Evolutionary conservation across 2,888 invertebrate species (phyloP), one percentile per base, ranked within the genome.

Genomic region (Hirtodrosophila cameraria): DNA sequence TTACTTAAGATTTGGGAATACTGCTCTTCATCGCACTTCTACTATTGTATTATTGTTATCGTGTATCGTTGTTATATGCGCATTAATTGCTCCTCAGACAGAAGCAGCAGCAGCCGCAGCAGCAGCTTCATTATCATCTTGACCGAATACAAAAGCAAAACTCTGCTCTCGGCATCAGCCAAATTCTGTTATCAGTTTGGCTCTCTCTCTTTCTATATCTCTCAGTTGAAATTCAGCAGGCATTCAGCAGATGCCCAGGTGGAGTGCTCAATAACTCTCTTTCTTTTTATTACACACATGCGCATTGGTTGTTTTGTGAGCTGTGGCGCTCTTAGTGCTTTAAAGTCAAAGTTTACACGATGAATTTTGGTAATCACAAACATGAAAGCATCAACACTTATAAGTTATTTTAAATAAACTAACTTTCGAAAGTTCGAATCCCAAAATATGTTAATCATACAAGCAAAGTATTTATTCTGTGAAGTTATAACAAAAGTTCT

Each of bases 1-100:
- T 41, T 11, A 53, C 23, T 60, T 25, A 41, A 41, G 20, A 23
- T n/a, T 2, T 36, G 18, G 31, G 25, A 67, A n/a, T 15, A n/a
- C n/a, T n/a, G n/a, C n/a, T n/a, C n/a, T n/a, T n/a, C n/a, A n/a
- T n/a, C n/a, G n/a, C n/a, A n/a, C n/a, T n/a, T n/a, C n/a, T n/a
- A n/a, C n/a, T n/a, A n/a, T n/a, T n/a, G n/a, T n/a, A 48, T 48
- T 52, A 36, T 53, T 52, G 46, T 48, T 57, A 43, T 52, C 46
- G 5, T 27, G 33, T 46, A 33, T 50, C 58, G 50, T 42, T 20
- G 42, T 58, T 31, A 54, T 33, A 57, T 60, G 30, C 75, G 54
- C 50, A 58, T 70, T 81, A 84, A 67, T 81, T 85, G 70, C 52
- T 62, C 46, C 45, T n/a, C n/a, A n/a, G n/a, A n/a, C n/a, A n/a